Base-by-base conservation (phyloP, 1,140 invertebrate species). In the Ceratina calcarata region DNA sequence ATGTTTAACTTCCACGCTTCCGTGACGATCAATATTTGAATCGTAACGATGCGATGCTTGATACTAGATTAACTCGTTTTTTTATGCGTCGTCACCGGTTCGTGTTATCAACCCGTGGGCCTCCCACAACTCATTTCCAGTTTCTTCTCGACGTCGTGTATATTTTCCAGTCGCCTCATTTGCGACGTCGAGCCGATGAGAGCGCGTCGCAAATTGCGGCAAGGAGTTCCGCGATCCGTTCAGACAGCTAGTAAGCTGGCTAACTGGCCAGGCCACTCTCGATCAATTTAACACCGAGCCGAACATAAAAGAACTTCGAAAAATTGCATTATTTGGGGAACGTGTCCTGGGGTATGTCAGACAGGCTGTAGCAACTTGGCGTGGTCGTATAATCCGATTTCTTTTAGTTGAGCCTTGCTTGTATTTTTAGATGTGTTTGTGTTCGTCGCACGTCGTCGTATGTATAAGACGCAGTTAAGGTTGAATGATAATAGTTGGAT, bases 21-120 rank as follows among this genome's bases (percentile, higher is more conserved):
- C 58, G 58, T 51, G 68, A 53, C 58, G 76, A 78, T 71, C 76
- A 62, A 78, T 78, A 71, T 78, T 78, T 71, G 76, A 51, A 72
- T 72, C 67, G 68, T 64, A 27, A 68, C 76, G 49, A 53, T 78
- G 49, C 37, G 49, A 53, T 72, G 49, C 37, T 71, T 78, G 62
- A 55, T 49, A 60, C 20, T 55, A 64, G 69, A 78, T 72, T 72
- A 72, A 45, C 51, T 49, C 32, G 32, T 57, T 55, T 65, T 57
- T 72, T 65, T 78, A 55, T 61, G 68, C 20, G 67, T 55, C 20
- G 67, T 55, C 67, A 37, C 4, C 27, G 58, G 16, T 18, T 12
- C 58, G 45, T 45, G 68, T 78, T 78, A 78, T 78, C 76, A 57
- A 49, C 16, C 15, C 27, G 58, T n/a, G 27, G 57, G 53, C 67